A percentile compares a stretch with the other conserved stretches of the same genome.
Evolutionary conservation across 1,140 invertebrate genomes (phyloP).

Genomic region (Eueides isabella): DNA sequence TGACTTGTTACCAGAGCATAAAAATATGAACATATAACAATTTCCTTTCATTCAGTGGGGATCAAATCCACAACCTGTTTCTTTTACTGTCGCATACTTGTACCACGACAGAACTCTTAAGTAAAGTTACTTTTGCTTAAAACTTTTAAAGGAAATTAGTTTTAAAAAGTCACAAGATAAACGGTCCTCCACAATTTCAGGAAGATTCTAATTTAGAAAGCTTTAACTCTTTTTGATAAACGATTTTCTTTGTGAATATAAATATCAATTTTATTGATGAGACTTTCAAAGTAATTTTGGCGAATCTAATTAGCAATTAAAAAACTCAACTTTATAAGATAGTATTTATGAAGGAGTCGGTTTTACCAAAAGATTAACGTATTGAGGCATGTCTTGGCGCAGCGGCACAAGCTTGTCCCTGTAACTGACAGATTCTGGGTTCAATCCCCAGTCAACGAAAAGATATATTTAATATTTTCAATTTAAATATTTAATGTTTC

Average conservation of each 20-base stretch:
- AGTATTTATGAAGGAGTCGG: background rate
- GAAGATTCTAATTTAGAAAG: background rate
- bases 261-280: conserved; percentile 6
- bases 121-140: background rate
- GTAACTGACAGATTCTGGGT: no score
- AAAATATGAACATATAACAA: no score
- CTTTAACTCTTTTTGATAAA: conserved; percentile 4
- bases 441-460: no score
- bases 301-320: background rate
- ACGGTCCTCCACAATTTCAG: background rate
- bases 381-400: no score
- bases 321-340: background rate
- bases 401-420: no score
- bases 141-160: background rate
- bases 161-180: background rate
- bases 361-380: background rate
- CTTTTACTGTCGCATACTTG: background rate
- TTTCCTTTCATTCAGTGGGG: no score
- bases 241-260: background rate
- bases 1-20: no score
- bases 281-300: background rate
- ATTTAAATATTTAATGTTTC: no score
- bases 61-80: background rate
- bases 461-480: no score
- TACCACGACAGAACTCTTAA: background rate